Percentiles rank a stretch among this genome's conserved stretches.
Conservation (phyloP, 1,140 invertebrate species). For the Papilio polyxenes region DNA sequence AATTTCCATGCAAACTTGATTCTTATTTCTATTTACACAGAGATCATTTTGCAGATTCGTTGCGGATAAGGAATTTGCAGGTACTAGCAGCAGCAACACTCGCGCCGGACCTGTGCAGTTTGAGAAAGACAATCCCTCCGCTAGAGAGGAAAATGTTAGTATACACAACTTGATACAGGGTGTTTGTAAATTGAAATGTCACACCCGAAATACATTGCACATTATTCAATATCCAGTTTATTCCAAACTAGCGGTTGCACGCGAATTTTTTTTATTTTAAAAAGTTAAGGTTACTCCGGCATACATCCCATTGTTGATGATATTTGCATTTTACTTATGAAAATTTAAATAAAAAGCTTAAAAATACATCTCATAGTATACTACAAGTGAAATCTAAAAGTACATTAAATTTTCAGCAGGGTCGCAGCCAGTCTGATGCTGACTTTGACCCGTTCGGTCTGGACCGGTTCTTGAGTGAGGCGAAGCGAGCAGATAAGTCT, state of each 20-base stretch:
- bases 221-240: no score
- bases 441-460: slow-evolving; percentile 98
- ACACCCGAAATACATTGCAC: no score
- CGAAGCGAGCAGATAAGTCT: slow-evolving; percentile 90
- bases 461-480: slow-evolving; percentile 98
- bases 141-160: slow-evolving; percentile 62
- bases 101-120: slow-evolving; percentile 98
- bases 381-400: slow-evolving; percentile 46
- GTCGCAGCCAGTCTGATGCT: slow-evolving; percentile 57
- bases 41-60: slow-evolving; percentile 87
- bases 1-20: no score
- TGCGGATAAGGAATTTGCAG: slow-evolving; percentile 97
- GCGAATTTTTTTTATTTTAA: no score
- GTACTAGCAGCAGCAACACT: slow-evolving; percentile 82
- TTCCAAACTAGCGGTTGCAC: no score
- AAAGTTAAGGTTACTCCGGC: no score
- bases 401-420: not conserved
- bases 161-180: slow-evolving; percentile 21
- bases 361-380: not conserved
- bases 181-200: no score
- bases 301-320: no score
- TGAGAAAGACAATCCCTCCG: slow-evolving; percentile 87
- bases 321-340: no score
- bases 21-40: no score
- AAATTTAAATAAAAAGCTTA: no score